Evolutionary conservation across 2,888 invertebrate species (phyloP), one percentile per base, ranked within the genome.

Genomic region (Phrixothrix hirtus): DNA sequence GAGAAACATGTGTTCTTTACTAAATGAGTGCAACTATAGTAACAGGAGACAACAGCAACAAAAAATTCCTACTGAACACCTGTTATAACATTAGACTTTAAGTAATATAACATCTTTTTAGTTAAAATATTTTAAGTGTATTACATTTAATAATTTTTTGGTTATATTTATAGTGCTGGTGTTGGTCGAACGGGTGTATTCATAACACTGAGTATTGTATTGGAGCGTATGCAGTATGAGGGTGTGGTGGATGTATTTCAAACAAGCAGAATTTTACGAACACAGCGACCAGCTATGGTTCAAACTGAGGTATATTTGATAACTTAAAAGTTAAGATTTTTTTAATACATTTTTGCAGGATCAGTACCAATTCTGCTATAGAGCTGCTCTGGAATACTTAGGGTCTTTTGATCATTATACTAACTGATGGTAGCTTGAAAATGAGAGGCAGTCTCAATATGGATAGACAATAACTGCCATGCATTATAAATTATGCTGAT

Each of bases 311-410:
- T 95, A 77, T 71, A 71, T 61, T 38, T 16, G n/a, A 27, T 21
- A 9, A 14, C 5, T 5, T 14, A 11, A 11, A 32, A 27, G 27
- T 31, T 7, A 31, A 31, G 12, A 4, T 4, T 31, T 31, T 31
- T 31, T 10, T 15, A 3, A 3, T 3, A 53, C 45, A 43, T 64
- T 63, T 64, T 75, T 77, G 17, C 78, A 94, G 93, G 97, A 99
- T 81, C 98, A 99, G 79, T 99, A 99, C 79, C 95, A 98, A 78
- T 99, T 99, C 82, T 97, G 98, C 80, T 99, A 99, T 80, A 89
- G 95, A 68, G 97, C 99, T 55, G 96, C 97, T 66, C 83, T 98
- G 75, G 99, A 99, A 76, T 99, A 98, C 80, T 84, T 99, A 75
- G 95, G 95, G 66, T 96, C 95, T 14, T 98, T 97, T 78, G 96